These are phyloP conservation scores for Hephaestus fuliginosus DNA, from an alignment of 2,797 vertebrate genomes.

Conservation along the genomic window DNA sequence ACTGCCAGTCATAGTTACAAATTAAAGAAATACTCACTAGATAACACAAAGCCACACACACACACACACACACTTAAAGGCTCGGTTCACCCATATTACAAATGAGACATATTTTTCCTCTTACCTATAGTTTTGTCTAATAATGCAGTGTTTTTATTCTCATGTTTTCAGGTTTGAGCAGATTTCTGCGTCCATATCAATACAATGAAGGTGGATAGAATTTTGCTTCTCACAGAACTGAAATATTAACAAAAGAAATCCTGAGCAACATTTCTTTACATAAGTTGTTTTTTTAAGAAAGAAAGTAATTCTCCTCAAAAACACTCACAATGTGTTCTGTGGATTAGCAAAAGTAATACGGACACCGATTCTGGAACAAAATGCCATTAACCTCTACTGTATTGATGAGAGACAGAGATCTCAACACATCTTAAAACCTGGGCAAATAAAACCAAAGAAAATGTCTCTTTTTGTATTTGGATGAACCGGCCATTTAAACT, in stretches of 20 bases:
- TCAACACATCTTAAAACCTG: background rate
- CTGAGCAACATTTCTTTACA: background rate
- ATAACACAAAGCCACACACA: slow-evolving; percentile 14
- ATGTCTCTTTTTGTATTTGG: background rate
- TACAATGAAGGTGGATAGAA: background rate
- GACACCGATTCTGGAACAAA: background rate
- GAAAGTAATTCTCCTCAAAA: background rate
- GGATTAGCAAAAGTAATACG: background rate
- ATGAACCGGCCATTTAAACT: slow-evolving; percentile 1
- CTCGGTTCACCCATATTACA: slow-evolving; percentile 12
- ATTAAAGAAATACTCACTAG: slow-evolving; percentile 34
- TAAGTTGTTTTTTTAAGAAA: background rate
- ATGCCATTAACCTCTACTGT: background rate
- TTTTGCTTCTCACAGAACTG: background rate
- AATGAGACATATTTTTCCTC: slow-evolving; percentile 5
- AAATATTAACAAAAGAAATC: background rate
- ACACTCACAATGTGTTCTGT: background rate
- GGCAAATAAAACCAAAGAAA: background rate
- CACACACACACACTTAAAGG: slow-evolving; percentile 13
- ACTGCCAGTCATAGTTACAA: too few relatives aligned
- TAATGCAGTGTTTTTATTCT: slow-evolving; percentile 6
- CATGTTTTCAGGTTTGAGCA: background rate
- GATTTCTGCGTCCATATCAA: background rate
- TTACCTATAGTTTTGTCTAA: background rate
- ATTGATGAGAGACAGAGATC: background rate